Evolutionary conservation across 2,113 vertebrate species (phyloP).

Genomic region (Abramis brama): DNA sequence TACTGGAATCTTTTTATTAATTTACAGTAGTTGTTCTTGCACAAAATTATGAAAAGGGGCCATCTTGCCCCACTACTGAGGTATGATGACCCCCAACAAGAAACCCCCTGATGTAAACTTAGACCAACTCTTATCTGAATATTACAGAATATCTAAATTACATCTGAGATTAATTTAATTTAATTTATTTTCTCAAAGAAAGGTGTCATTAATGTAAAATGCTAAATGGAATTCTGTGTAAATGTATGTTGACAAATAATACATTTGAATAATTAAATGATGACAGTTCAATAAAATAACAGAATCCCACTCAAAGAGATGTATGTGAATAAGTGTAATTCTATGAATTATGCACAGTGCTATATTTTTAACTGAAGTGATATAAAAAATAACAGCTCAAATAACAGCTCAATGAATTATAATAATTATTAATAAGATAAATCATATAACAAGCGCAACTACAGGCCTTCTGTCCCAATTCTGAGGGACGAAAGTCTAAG

Average conservation of each 20-base stretch:
- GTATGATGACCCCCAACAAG: not conserved
- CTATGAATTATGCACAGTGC: not conserved
- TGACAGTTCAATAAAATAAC: not conserved
- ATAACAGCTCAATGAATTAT: not conserved
- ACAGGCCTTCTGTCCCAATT: not conserved
- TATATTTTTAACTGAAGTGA: not conserved
- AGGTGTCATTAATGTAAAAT: not conserved
- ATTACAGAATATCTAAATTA: not conserved
- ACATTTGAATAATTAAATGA: constrained; percentile 9
- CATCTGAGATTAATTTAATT: not conserved
- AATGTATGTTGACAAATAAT: constrained; percentile 15
- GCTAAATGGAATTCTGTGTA: not conserved
- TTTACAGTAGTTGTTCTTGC: not conserved
- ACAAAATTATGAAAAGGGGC: not conserved
- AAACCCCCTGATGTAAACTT: not conserved
- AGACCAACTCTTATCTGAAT: not conserved
- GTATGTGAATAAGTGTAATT: not conserved
- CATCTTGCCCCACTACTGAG: not conserved
- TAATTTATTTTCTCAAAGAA: not conserved
- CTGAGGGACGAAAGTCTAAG: not conserved
- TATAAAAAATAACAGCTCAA: not conserved
- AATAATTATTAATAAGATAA: not conserved
- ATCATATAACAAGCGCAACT: not conserved
- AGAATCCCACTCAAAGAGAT: not conserved
- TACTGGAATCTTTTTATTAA: not conserved